phyloP scores from a whole-genome alignment of 2,113 vertebrate species.

The Tonatia bakeri region DNA sequence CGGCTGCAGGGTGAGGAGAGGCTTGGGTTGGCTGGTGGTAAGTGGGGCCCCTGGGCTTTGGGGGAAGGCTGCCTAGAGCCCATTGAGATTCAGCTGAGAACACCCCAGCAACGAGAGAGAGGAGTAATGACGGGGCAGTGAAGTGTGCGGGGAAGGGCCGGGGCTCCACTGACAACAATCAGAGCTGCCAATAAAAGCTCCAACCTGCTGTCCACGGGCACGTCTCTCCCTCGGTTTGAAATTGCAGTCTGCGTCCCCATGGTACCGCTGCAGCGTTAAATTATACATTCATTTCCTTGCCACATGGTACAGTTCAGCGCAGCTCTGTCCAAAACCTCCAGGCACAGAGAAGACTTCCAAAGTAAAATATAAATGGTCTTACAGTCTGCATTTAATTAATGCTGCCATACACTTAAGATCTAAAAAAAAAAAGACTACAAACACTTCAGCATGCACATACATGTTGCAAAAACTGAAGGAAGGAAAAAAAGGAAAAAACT shows the following conservation, averaged over 20 bases:
- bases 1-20: not conserved
- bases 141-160: not conserved
- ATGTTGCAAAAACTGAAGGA: not conserved
- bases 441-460: not conserved
- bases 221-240: not conserved
- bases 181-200: not conserved
- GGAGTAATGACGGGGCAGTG: not conserved
- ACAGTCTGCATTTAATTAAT: constrained; percentile 20
- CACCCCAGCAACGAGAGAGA: not conserved
- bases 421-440: not conserved
- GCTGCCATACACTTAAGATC: not conserved
- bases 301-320: not conserved
- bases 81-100: not conserved
- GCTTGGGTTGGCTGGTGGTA: not conserved
- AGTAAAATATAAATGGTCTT: constrained; percentile 37
- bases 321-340: not conserved
- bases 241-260: not conserved
- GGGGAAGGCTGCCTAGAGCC: not conserved
- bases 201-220: not conserved
- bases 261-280: not conserved
- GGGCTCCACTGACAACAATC: not conserved
- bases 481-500: not conserved
- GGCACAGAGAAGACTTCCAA: constrained; percentile 18
- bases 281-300: not conserved
- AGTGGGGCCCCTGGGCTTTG: no score